These are phyloP conservation scores for Parnassius smintheus DNA, from an alignment of 2,888 invertebrate species.

Conservation along the genomic window DNA sequence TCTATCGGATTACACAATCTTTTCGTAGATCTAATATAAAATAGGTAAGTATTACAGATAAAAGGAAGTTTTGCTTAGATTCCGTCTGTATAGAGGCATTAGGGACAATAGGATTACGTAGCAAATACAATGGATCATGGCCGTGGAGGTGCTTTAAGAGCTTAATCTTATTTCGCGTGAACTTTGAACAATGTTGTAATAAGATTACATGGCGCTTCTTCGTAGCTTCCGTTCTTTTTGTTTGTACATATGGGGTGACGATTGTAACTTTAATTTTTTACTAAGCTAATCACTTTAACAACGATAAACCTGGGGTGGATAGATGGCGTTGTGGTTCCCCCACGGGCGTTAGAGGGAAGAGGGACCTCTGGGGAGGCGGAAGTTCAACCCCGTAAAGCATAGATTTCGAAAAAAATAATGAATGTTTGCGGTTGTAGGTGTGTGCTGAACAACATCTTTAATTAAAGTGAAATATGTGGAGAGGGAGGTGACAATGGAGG, in stretches of 20 bases:
- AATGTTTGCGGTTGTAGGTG: too few relatives aligned
- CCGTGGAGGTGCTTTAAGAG: conserved; percentile 45
- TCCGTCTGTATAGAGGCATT: conserved; percentile 40
- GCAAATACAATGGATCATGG: conserved; percentile 57
- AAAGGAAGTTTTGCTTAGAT: conserved; percentile 44
- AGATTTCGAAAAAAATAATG: too few relatives aligned
- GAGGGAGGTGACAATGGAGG: too few relatives aligned
- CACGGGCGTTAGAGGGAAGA: too few relatives aligned
- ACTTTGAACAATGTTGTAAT: conserved; percentile 54
- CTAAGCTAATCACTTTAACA: too few relatives aligned
- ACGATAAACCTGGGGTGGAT: too few relatives aligned
- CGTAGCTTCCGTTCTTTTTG: conserved; percentile 30
- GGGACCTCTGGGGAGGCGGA: too few relatives aligned
- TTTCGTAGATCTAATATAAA: conserved; percentile 31
- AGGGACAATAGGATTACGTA: conserved; percentile 65
- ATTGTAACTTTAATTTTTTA: not conserved
- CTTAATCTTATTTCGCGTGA: conserved; percentile 64
- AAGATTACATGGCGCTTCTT: conserved; percentile 59
- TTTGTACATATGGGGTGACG: conserved; percentile 27
- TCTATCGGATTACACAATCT: conserved; percentile 48
- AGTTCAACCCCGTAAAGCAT: too few relatives aligned
- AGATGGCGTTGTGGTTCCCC: too few relatives aligned
- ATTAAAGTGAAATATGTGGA: too few relatives aligned
- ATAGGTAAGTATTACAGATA: conserved; percentile 37
- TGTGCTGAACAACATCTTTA: too few relatives aligned